phyloP scores from a whole-genome alignment of 2,113 vertebrate genomes.

The Callipepla californica region DNA sequence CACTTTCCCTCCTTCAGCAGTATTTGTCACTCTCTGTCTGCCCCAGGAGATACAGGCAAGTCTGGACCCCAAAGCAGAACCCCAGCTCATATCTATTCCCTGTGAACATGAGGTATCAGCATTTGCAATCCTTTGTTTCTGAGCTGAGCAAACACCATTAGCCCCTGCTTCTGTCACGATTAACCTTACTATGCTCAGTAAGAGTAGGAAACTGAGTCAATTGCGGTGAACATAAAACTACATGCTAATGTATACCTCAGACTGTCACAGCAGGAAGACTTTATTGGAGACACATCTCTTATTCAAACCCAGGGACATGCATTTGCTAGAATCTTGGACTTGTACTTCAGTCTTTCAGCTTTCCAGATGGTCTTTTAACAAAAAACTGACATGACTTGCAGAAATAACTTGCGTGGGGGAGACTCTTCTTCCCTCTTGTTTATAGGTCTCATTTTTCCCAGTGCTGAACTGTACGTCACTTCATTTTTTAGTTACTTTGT shows the following conservation, averaged over 20 bases:
- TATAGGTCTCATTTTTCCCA: not conserved
- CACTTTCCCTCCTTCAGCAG: not conserved
- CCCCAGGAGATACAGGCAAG: not conserved
- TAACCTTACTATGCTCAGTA: not conserved
- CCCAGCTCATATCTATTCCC: not conserved
- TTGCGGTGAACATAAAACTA: not conserved
- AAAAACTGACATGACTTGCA: not conserved
- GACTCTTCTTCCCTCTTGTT: not conserved
- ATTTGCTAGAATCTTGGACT: not conserved
- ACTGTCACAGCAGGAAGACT: not conserved
- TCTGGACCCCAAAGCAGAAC: not conserved
- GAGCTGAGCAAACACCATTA: not conserved
- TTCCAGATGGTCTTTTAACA: not conserved
- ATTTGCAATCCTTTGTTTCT: not conserved
- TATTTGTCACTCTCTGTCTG: not conserved
- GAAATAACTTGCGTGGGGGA: not conserved
- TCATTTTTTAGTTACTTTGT: conserved; percentile 80
- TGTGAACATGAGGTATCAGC: not conserved
- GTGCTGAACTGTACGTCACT: not conserved
- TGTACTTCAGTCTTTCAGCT: not conserved
- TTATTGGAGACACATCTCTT: not conserved
- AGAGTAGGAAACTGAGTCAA: not conserved
- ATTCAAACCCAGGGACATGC: not conserved
- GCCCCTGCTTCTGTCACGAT: not conserved
- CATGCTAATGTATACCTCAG: not conserved